Conservation (phyloP, 2,888 invertebrate species). For the Polydrusus cervinus region DNA sequence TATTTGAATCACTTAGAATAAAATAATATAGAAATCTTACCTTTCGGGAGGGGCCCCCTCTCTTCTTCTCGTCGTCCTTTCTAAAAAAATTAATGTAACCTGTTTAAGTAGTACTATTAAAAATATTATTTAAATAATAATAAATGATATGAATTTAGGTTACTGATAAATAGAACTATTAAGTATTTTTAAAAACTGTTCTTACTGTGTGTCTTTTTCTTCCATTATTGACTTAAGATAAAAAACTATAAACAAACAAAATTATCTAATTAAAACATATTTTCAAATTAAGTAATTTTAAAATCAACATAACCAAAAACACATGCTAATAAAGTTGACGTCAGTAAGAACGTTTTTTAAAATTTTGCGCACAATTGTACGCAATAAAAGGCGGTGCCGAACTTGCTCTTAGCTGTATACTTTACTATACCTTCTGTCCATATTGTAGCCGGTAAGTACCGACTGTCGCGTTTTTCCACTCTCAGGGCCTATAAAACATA, state of each 20-base stretch:
- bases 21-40: background rate
- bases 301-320: slow-evolving; percentile 25
- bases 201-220: slow-evolving; percentile 20
- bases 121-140: background rate
- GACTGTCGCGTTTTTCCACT: background rate
- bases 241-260: slow-evolving; percentile 7
- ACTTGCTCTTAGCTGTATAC: background rate
- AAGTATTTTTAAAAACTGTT: background rate
- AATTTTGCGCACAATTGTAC: background rate
- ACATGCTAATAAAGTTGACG: slow-evolving; percentile 23
- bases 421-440: slow-evolving; percentile 25
- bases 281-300: slow-evolving; percentile 2
- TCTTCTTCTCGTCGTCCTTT: slow-evolving; percentile 1
- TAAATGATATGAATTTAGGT: background rate
- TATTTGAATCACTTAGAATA: no score
- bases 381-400: background rate
- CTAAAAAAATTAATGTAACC: slow-evolving; percentile 4
- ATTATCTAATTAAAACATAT: slow-evolving; percentile 10
- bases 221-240: slow-evolving; percentile 19
- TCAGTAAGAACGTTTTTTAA: background rate
- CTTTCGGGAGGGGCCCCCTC: slow-evolving; percentile 6
- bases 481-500: background rate
- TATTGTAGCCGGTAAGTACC: background rate
- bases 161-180: slow-evolving; percentile 2
- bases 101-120: background rate